Evolutionary conservation across 1,140 invertebrate species (phyloP), one percentile per base, ranked within the genome.

Genomic region (Mercenaria mercenaria): DNA sequence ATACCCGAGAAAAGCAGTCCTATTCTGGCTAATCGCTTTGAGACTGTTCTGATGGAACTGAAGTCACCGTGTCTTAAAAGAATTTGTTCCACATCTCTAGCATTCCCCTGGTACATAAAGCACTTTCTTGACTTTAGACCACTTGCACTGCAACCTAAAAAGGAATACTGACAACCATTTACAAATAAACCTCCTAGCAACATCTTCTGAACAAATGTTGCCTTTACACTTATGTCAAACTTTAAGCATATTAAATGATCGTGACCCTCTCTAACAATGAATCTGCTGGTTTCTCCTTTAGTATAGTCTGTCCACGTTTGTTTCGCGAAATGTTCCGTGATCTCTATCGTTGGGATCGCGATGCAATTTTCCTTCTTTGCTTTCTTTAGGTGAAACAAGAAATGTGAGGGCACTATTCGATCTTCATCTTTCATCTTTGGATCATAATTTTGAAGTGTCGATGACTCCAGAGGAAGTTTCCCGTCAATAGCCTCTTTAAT

Each of bases 51-150:
- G 34, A 82, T 91, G 10, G 81, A 20, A n/a, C 76, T 64, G 34
- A 90, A 90, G 23, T 86, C 52, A 1, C 89, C 89, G 56, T 80
- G 59, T 26, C 74, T 39, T 43, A 72, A 13, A 10, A 90, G 32
- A 72, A 90, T 86, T 29, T 59, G 18, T 20, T 34, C 39, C 0
- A 81, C 83, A 43, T 85, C 83, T 11, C 52, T 0, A 29, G 61
- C 6, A 23, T 29, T 79, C n/a, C 89, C 89, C 37, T 74, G n/a
- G 76, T 74, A 90, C 76, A 90, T 80, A 32, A 59, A 90, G 41
- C 89, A 90, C 83, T 84, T 85, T 20, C 89, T 76, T 18, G 52
- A 20, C n/a, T 90, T 90, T 8, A 90, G 37, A 79, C 89, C 89
- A 41, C 47, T 77, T 23, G 56, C 47, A 74, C 81, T 90, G 50